A percentile compares a stretch with the other conserved stretches of the same genome.
Conservation (phyloP, 2,113 vertebrate species). For the Pelobates fuscus region DNA sequence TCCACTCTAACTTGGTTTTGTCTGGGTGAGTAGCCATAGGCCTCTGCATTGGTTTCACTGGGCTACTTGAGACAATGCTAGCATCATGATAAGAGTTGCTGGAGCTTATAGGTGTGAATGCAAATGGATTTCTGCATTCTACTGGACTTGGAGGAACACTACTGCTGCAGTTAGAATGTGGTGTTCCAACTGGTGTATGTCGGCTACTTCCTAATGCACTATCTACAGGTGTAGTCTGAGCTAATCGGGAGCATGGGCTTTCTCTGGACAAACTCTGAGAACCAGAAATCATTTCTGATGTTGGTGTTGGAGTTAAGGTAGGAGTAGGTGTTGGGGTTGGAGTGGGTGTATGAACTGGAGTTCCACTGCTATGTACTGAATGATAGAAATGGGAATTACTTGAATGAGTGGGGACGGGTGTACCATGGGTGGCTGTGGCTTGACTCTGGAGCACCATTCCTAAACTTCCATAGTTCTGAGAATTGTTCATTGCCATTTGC, state of each 20-base stretch:
- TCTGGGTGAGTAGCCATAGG: slow-evolving; percentile 96
- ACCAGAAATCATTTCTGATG: slow-evolving; percentile 85
- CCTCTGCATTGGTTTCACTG: slow-evolving; percentile 96
- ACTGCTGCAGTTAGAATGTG: slow-evolving; percentile 95
- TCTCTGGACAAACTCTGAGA: slow-evolving; percentile 80
- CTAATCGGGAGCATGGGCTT: slow-evolving; percentile 86
- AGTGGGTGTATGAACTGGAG: slow-evolving; percentile 83
- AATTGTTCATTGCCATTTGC: slow-evolving; percentile 87
- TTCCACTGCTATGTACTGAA: slow-evolving; percentile 77
- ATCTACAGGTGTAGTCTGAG: slow-evolving; percentile 89
- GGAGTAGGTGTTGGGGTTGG: slow-evolving; percentile 84
- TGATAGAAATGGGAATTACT: slow-evolving; percentile 78
- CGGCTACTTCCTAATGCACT: slow-evolving; percentile 90
- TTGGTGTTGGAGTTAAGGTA: slow-evolving; percentile 85
- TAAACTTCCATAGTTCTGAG: slow-evolving; percentile 77
- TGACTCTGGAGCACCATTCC: slow-evolving; percentile 78
- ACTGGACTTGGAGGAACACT: slow-evolving; percentile 93
- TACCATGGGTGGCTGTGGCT: slow-evolving; percentile 66
- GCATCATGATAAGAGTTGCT: slow-evolving; percentile 90
- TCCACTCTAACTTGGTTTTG: slow-evolving; percentile 96
- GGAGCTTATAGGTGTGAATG: slow-evolving; percentile 96
- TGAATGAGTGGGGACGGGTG: slow-evolving; percentile 71
- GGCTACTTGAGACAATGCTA: slow-evolving; percentile 89
- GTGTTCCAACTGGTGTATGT: slow-evolving; percentile 90
- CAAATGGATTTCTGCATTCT: slow-evolving; percentile 95